phyloP scores from a whole-genome alignment of 53 echinoderm and acorn worm species.

The Henricia sp. region DNA sequence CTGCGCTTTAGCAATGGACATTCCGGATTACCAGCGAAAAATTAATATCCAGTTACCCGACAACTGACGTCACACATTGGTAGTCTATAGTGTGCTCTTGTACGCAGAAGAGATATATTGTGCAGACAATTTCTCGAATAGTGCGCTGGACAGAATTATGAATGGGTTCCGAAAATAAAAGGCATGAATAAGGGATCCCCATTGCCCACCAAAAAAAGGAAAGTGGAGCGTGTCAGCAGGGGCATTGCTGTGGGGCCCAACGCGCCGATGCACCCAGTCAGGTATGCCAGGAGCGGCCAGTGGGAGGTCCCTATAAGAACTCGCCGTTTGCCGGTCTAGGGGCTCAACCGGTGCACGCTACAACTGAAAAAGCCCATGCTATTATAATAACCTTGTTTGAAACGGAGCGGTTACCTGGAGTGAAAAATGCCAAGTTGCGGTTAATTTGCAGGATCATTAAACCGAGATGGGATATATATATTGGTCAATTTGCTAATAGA shows the following conservation, averaged over 20 bases:
- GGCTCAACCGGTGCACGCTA: neutral
- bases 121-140: too few relatives aligned
- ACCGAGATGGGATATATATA: slow-evolving; percentile 7
- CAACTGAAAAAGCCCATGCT: neutral
- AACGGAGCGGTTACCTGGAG: slow-evolving; percentile 1
- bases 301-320: slow-evolving; percentile 25
- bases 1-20: too few relatives aligned
- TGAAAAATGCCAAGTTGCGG: slow-evolving; percentile 28
- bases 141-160: too few relatives aligned
- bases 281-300: slow-evolving; percentile 13
- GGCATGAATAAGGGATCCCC: neutral
- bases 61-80: too few relatives aligned
- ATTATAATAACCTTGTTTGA: neutral
- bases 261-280: slow-evolving; percentile 16
- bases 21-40: too few relatives aligned
- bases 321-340: neutral
- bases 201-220: slow-evolving; percentile 17
- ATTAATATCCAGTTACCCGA: too few relatives aligned
- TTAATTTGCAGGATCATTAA: slow-evolving; percentile 44
- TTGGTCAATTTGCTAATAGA: neutral
- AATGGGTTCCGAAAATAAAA: too few relatives aligned
- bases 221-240: slow-evolving; percentile 22
- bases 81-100: too few relatives aligned
- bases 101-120: too few relatives aligned
- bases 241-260: slow-evolving; percentile 12